Evolutionary conservation across 2,113 vertebrate genomes (phyloP).

Genomic region (Eulemur macaco): DNA sequence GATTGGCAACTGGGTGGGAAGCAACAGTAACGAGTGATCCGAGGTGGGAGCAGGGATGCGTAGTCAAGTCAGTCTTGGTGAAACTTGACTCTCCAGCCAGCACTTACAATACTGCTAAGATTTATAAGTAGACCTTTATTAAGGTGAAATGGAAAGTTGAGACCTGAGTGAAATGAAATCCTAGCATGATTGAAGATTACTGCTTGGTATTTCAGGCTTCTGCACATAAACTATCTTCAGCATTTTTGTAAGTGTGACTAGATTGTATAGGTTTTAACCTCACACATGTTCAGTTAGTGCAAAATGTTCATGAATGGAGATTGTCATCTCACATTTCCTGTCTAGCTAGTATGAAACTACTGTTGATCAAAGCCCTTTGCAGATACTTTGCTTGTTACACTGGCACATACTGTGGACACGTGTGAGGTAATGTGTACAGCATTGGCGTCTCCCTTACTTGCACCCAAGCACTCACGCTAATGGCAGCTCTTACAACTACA

Average conservation of each 20-base stretch:
- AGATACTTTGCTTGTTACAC: not conserved
- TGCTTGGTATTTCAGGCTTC: not conserved
- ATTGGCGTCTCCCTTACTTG: not conserved
- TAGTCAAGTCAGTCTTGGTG: not conserved
- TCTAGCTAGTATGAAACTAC: not conserved
- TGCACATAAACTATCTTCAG: not conserved
- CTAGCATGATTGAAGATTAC: not conserved
- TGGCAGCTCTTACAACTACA: not conserved
- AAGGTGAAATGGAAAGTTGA: not conserved
- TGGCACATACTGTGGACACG: not conserved
- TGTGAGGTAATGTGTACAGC: not conserved
- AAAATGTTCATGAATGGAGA: not conserved
- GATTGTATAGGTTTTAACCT: not conserved
- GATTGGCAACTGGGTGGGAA: not conserved
- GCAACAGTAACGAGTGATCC: no score
- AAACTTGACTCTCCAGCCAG: not conserved
- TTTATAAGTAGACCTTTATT: not conserved
- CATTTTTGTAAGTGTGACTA: not conserved
- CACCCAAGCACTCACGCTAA: not conserved
- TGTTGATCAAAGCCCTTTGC: not conserved
- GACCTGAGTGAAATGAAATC: not conserved
- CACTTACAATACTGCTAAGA: not conserved
- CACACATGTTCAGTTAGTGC: not conserved
- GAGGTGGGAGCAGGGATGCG: not conserved
- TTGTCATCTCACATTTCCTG: not conserved